Conservation (phyloP, 1,140 invertebrate genomes). For the Luehdorfia chinensis region DNA sequence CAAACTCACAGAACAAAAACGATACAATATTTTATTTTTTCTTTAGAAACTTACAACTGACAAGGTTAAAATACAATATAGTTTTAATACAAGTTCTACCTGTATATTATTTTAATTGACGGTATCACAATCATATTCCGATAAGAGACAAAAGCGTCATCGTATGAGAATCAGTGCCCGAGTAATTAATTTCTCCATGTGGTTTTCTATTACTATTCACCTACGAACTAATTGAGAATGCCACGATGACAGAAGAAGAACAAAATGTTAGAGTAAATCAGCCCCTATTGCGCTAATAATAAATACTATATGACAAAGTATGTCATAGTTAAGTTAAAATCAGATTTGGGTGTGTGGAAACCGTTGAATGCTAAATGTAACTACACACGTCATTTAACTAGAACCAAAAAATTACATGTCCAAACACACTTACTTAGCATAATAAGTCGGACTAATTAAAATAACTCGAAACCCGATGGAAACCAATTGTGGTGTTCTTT, state of each 20-base stretch:
- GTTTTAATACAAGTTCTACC: too few species aligned
- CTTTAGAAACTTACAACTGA: too few species aligned
- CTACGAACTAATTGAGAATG: conserved; percentile 6
- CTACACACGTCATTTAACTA: conserved; percentile 41
- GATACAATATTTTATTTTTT: too few species aligned
- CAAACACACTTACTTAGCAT: conserved; percentile 40
- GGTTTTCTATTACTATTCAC: too few species aligned
- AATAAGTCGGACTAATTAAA: conserved; percentile 46
- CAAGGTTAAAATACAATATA: too few species aligned
- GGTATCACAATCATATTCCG: too few species aligned
- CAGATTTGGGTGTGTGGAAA: conserved; percentile 11
- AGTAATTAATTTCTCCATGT: conserved; percentile 4
- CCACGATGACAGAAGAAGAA: conserved; percentile 1
- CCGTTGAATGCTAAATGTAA: conserved; percentile 16
- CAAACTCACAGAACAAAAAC: too few species aligned
- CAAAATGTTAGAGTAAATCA: background rate
- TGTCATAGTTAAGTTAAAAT: background rate
- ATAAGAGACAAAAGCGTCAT: too few species aligned
- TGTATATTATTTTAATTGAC: too few species aligned
- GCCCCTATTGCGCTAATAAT: background rate
- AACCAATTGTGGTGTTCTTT: conserved; percentile 9
- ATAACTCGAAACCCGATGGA: conserved; percentile 22
- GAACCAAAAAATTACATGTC: conserved; percentile 42
- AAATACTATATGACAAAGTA: too few species aligned
- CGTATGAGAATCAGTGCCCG: background rate